Conservation (phyloP, 2,113 vertebrate genomes). For the Gnathonemus longibarbis region DNA sequence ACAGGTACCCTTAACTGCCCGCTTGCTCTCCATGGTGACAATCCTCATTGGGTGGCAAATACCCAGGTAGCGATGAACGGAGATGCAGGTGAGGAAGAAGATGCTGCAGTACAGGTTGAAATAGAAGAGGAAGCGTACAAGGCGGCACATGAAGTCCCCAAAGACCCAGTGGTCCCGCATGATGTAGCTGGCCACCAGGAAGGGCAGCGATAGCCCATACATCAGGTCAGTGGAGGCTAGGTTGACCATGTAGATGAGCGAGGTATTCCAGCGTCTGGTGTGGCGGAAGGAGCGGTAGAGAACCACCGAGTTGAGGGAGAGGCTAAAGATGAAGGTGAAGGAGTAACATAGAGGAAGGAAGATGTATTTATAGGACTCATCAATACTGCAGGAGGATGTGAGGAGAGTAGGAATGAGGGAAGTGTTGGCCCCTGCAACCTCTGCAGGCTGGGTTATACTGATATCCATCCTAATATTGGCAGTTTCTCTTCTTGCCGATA, state of each 20-base stretch:
- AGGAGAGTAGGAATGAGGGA: slow-evolving; percentile 31
- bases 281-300: slow-evolving; percentile 60
- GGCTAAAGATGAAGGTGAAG: slow-evolving; percentile 68
- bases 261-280: slow-evolving; percentile 67
- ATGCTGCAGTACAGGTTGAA: slow-evolving; percentile 80
- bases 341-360: slow-evolving; percentile 72
- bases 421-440: neutral
- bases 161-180: slow-evolving; percentile 67
- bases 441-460: neutral
- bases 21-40: slow-evolving; percentile 64
- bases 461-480: neutral
- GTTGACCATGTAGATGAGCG: slow-evolving; percentile 75
- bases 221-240: slow-evolving; percentile 71
- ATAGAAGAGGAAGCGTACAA: slow-evolving; percentile 73
- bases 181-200: slow-evolving; percentile 70
- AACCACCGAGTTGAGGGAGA: slow-evolving; percentile 66
- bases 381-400: slow-evolving; percentile 52
- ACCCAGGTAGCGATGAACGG: slow-evolving; percentile 65
- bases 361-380: slow-evolving; percentile 72
- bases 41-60: slow-evolving; percentile 69
- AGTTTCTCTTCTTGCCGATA: neutral
- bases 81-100: slow-evolving; percentile 82
- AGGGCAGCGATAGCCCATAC: slow-evolving; percentile 71
- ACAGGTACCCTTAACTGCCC: slow-evolving; percentile 61
- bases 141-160: slow-evolving; percentile 73